Base-by-base conservation (phyloP, 2,888 invertebrate genomes). In the Elaeidobius kamerunicus region DNA sequence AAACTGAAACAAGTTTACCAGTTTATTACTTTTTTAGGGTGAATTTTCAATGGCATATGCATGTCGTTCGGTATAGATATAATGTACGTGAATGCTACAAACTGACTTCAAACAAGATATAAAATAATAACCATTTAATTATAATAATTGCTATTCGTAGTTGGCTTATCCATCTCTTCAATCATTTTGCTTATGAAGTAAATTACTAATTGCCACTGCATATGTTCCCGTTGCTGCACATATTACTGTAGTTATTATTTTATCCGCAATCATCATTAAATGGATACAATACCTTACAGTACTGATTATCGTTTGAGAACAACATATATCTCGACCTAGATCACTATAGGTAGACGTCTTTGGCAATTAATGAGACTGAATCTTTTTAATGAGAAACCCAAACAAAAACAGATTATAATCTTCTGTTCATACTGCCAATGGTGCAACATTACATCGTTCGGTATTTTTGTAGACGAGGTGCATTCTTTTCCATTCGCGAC, bases 351-450 rank as follows among this genome's bases (percentile, higher is more conserved):
- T 17, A 16, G 41, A 35, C 28, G 30, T 40, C 18, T 9, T 9
- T 4, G 23, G 23, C 32, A 35, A 7, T 12, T 41, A 49, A 35
- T 20, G 30, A 41, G 12, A 20, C n/a, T 18, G 41, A 34, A 28
- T 19, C 23, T 34, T 45, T 43, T 16, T 43, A 47, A 30, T 28
- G 16, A 34, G 51, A 51, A 38, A 55, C 12, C 39, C 34, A 43
- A n/a, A 41, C 45, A 50, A 35, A 46, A 35, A 42, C 47, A 47
- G 43, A 51, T 38, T 50, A 27, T 39, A 32, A 45, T 49, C 43
- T 40, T 46, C 32, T 50, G 40, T 46, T 15, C 14, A 34, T 35
- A 15, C 35, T 23, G 42, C 16, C 19, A 43, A 32, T 30, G 27
- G 18, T 42, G 30, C 30, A 18, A 2, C 16, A 34, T 18, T 44